These are phyloP conservation scores for Nebria brevicollis DNA, from an alignment of 2,888 invertebrate species.

Conservation along the genomic window DNA sequence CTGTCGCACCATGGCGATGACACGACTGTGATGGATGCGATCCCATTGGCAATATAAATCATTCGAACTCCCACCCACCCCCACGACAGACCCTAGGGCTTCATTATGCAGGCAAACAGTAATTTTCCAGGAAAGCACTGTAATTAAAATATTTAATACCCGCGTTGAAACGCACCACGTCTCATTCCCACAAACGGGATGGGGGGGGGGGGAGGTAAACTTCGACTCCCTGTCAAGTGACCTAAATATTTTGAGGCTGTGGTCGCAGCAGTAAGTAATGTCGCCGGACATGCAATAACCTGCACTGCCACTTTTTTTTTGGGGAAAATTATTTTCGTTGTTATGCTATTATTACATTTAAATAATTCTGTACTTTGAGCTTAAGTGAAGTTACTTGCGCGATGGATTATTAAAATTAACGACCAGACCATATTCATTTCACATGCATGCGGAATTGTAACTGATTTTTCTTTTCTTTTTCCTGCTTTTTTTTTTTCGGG, in stretches of 20 bases:
- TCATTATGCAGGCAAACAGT: conserved; percentile 41
- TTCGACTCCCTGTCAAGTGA: conserved; percentile 21
- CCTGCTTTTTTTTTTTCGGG: no score
- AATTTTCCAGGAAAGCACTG: conserved; percentile 40
- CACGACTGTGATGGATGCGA: conserved; percentile 5
- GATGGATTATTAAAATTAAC: conserved; percentile 39
- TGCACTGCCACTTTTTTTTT: conserved; percentile 20
- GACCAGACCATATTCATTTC: conserved; percentile 36
- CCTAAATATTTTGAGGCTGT: conserved; percentile 25
- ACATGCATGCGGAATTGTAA: conserved; percentile 28
- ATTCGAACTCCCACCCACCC: background rate
- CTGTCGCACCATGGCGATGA: background rate
- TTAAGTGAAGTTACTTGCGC: conserved; percentile 31
- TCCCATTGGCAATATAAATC: background rate
- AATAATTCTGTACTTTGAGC: conserved; percentile 42
- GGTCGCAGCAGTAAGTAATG: conserved; percentile 22
- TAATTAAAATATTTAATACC: conserved; percentile 47
- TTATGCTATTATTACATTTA: conserved; percentile 42
- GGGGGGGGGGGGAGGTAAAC: background rate
- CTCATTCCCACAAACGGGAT: conserved; percentile 10
- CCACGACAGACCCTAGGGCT: background rate
- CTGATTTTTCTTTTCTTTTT: background rate
- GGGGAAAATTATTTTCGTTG: conserved; percentile 31
- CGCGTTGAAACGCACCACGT: conserved; percentile 39
- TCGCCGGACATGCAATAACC: conserved; percentile 41